Conservation (phyloP, 2,888 invertebrate genomes). For the Encarsia formosa region DNA sequence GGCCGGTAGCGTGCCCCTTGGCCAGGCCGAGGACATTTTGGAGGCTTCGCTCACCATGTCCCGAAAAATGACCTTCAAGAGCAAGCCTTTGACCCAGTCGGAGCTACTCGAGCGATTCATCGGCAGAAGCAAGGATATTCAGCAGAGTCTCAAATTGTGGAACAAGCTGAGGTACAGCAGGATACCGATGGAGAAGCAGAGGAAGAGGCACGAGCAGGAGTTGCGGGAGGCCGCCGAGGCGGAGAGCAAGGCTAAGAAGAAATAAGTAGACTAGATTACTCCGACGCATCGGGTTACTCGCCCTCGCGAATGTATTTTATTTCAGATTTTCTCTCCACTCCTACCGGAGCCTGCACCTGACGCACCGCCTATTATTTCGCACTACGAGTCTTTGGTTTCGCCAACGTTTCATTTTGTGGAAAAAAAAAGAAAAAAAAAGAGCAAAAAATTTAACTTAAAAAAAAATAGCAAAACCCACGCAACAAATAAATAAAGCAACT, state of each 20-base stretch:
- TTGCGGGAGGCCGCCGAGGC: not conserved
- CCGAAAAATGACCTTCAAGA: slow-evolving; percentile 55
- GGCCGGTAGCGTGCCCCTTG: slow-evolving; percentile 45
- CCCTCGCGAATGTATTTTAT: no score
- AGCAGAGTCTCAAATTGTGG: not conserved
- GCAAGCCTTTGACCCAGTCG: slow-evolving; percentile 53
- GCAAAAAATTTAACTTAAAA: not conserved
- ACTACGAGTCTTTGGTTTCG: no score
- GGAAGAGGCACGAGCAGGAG: not conserved
- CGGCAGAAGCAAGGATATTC: not conserved
- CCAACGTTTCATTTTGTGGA: no score
- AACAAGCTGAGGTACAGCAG: not conserved
- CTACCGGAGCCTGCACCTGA: no score
- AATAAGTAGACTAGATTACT: no score
- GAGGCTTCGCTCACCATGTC: slow-evolving; percentile 51
- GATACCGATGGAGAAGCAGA: not conserved
- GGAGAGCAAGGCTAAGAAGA: slow-evolving; percentile 3
- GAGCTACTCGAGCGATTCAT: not conserved
- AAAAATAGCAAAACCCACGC: not conserved
- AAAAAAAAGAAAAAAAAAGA: not conserved
- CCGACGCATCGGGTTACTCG: no score
- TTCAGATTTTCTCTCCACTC: no score
- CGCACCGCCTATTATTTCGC: no score
- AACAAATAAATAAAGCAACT: not conserved
- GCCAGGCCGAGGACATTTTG: slow-evolving; percentile 52